Evolutionary conservation across 1,140 invertebrate genomes (phyloP), one percentile per base, ranked within the genome.

Genomic region (Drosophila kanapiae): DNA sequence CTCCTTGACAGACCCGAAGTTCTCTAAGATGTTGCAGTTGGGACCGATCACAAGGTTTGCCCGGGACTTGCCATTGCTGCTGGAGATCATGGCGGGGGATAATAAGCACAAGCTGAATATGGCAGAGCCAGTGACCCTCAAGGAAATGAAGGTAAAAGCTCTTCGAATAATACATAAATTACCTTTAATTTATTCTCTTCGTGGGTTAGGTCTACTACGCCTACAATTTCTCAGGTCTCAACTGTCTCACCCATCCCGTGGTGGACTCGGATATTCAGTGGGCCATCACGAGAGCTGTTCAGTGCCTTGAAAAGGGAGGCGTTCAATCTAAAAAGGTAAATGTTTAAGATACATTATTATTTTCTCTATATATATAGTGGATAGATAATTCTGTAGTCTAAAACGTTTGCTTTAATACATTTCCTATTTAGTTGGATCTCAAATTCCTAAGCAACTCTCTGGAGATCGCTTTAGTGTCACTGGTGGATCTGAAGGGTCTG

Each of bases 11-110:
- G 87, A 92, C 35, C 31, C 68, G 3, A 61, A 62, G 31, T 80
- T 92, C 13, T 16, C 68, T 7, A 43, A 70, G 1, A 86, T 91
- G 0, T 72, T 95, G 23, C 93, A 93, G 0, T 94, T 96, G 3
- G 98, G 98, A 0, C 98, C 98, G 1, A 95, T 99, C 92, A 94
- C 95, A 29, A 94, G 97, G 33, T 97, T 96, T 92, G 95, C 96
- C 0, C 94, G 94, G 35, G 97, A 98, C 93, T 91, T 98, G 35
- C 94, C 96, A 2, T 92, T 96, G 45, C 93, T 96, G 33, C 93
- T 97, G 61, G 94, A 95, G 80, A 92, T 96, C 2, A 93, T 97
- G 92, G 93, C 94, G 0, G 93, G 93, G 4, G 79, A 92, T 6
- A 93, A 94, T 37, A 84, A 74, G 4, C 53, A 83, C 35, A 79